Evolutionary conservation across 1,140 invertebrate genomes (phyloP).

Genomic region (Ctenoplectra terminalis): DNA sequence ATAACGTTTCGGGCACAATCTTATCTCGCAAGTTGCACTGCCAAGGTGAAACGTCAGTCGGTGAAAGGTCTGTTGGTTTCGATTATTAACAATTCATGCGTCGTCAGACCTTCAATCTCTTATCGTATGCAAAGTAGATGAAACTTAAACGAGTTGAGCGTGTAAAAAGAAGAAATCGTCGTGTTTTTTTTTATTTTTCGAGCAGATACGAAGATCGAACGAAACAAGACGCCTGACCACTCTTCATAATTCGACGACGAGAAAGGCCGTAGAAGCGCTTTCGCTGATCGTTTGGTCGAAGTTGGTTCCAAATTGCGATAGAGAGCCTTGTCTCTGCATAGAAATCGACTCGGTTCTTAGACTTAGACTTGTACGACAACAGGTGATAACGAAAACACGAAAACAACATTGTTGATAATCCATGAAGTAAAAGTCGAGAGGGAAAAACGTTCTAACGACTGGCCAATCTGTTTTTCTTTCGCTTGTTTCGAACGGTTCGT

Average conservation of each 20-base stretch:
- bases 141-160: neutral
- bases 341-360: slow-evolving; percentile 27
- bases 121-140: neutral
- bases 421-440: neutral
- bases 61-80: neutral
- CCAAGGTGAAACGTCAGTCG: neutral
- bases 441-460: neutral
- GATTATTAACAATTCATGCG: neutral
- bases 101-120: neutral
- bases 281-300: slow-evolving; percentile 41
- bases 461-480: neutral
- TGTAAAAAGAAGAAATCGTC: neutral
- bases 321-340: neutral
- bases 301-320: slow-evolving; percentile 42
- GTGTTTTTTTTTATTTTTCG: slow-evolving; percentile 1
- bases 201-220: neutral
- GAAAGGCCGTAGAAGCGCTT: slow-evolving; percentile 64
- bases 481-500: neutral
- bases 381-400: slow-evolving; percentile 33
- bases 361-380: slow-evolving; percentile 57
- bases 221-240: slow-evolving; percentile 9
- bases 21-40: slow-evolving; percentile 28
- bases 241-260: slow-evolving; percentile 59
- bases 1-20: neutral
- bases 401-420: slow-evolving; percentile 23